phyloP scores from a whole-genome alignment of 2,797 vertebrate species.

The Zalophus californianus region DNA sequence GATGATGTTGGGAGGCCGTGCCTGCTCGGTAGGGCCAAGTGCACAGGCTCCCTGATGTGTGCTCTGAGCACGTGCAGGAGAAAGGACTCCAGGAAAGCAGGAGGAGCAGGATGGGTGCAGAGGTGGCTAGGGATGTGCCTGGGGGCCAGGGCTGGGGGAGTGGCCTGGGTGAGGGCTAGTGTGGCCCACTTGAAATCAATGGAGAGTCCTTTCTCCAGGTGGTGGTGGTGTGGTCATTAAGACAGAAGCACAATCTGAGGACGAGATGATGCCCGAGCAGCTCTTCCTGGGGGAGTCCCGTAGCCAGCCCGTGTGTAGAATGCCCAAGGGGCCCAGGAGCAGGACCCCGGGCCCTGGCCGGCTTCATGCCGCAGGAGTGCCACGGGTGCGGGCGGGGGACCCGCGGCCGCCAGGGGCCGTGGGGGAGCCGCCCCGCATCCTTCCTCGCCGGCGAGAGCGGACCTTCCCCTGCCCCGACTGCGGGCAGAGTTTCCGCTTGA shows the following conservation, averaged over 20 bases:
- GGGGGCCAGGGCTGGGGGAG: neutral
- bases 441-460: slow-evolving; percentile 31
- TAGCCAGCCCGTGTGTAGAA: neutral
- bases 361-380: neutral
- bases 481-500: slow-evolving; percentile 83
- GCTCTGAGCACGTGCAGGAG: neutral
- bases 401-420: accelerated
- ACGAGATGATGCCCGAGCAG: neutral
- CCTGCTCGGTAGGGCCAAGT: neutral
- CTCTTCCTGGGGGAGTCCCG: neutral
- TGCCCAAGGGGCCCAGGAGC: neutral
- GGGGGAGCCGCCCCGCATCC: neutral
- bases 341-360: neutral
- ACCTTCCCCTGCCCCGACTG: slow-evolving; percentile 77
- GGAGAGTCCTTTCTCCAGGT: slow-evolving; percentile 36
- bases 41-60: neutral
- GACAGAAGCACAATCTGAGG: slow-evolving; percentile 59
- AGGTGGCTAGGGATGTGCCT: neutral
- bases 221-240: slow-evolving; percentile 60
- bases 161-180: neutral
- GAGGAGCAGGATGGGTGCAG: accelerated
- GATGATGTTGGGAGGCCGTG: neutral
- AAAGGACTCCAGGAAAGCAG: neutral
- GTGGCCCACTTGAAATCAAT: neutral
- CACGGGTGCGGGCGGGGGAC: neutral